Base-by-base conservation (phyloP, 2,888 invertebrate genomes). In the Rugalucina vietnamica region DNA sequence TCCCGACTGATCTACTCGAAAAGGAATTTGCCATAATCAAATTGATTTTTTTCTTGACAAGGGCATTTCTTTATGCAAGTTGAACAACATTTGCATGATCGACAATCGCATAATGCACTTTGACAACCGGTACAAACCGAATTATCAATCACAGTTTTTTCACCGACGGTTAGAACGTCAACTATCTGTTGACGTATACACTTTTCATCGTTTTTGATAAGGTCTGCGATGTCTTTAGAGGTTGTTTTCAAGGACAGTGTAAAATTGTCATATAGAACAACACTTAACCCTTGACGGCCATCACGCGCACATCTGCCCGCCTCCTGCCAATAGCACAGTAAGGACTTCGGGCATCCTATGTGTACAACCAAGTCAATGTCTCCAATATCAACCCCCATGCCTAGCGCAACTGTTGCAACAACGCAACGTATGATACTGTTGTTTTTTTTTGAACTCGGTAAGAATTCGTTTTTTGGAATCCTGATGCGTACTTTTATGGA, bases 311-410 rank as follows among this genome's bases (percentile, higher is more conserved):
- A 86, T n/a, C 82, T 43, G 18, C 79, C 82, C 4, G 76, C 85
- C 69, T 87, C 87, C 72, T 85, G 81, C 83, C 82, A 87, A 36
- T 81, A 87, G 1, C 82, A 77, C 14, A 82, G 27, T 10, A 80
- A 49, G 2, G 82, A 83, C 81, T 87, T 87, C 24, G 84, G 83
- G 54, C 81, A 81, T 0, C 83, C 85, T 14, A 81, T 76, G 49
- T 84, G 79, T 1, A 86, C 27, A 18, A 86, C 69, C 21, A 76
- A 14, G 50, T 81, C 84, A 27, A 83, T 57, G 50, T 83, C 82
- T 29, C 50, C 34, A n/a, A 87, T 85, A 32, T 89, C 81, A 1
- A 89, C 21, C 0, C 86, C 89, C 86, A 86, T 88, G 18, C 87
- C 85, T 18, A 89, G 34, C 2, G 81, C 87, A 14, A 84, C 86